Percentiles rank a stretch among this genome's conserved stretches.
Conservation (phyloP, 2,113 vertebrate genomes). For the Atrichornis clamosus region DNA sequence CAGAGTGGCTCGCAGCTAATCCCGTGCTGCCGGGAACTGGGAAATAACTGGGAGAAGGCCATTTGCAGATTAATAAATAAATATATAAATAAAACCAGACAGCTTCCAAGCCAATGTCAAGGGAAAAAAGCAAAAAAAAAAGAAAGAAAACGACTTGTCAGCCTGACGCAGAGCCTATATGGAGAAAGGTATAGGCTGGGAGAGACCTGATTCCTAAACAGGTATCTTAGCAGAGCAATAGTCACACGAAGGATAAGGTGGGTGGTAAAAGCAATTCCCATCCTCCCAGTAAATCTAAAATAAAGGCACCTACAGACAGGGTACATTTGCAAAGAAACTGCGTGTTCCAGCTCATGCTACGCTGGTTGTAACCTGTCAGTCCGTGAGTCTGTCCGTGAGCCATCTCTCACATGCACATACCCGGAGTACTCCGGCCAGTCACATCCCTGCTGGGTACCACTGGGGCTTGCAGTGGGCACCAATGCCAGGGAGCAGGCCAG, state of each 20-base stretch:
- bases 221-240: neutral
- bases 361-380: neutral
- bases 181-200: neutral
- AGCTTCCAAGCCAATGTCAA: neutral
- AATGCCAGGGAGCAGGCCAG: neutral
- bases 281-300: neutral
- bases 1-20: rapidly evolving
- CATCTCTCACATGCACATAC: too few relatives aligned
- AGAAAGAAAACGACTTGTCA: neutral
- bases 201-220: neutral
- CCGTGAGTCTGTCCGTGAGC: rapidly evolving
- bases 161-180: neutral
- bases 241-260: neutral
- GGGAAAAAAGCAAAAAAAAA: rapidly evolving
- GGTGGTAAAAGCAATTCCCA: neutral
- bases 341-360: neutral
- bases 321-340: neutral
- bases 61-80: neutral
- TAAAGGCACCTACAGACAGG: rapidly evolving
- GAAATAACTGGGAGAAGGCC: neutral
- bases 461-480: neutral
- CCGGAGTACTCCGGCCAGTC: neutral
- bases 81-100: neutral
- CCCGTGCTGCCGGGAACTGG: rapidly evolving
- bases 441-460: neutral